Evolutionary conservation across 1,140 invertebrate genomes (phyloP), one percentile per base, ranked within the genome.

Genomic region (Hetaerina americana): DNA sequence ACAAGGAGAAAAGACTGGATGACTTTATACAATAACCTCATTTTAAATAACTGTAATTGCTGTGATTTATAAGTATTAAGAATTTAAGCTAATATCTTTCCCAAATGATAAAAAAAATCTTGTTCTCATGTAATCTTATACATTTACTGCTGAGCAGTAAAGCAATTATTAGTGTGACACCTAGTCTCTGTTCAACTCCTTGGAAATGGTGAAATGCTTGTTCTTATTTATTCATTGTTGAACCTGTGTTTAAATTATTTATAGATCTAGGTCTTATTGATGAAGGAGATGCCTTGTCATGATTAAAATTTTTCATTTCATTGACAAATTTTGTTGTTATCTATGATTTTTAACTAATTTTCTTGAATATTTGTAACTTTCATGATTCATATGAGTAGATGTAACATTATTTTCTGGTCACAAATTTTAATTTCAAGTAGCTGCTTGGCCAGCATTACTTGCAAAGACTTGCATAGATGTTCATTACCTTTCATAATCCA

Each of bases 21-120:
- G 40, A 57, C 40, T 57, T 57, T 57, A 57, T 57, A 57, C 40
- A 57, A 57, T 57, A 57, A 57, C 40, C 40, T 57, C 40, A 57
- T 57, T 12, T 57, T 57, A 57, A n/a, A 57, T 57, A 57, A 57
- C 40, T 57, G 40, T 57, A 57, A 57, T 57, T 57, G 40, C 40
- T 57, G 40, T 57, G 40, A 57, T 57, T 57, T 57, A n/a, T 57
- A 57, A 57, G 40, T 57, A n/a, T 57, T 57, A 57, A 57, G 40
- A 57, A 18, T 57, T 57, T 57, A 57, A 57, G 40, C 40, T 57
- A 57, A 57, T 57, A 57, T 57, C 40, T 57, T 57, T 57, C 40
- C 40, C 15, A 57, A 57, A 57, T 12, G 40, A 57, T 57, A n/a
- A 57, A 57, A 18, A 57, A 57, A 57, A 57, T n/a, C 40, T 57